Conservation (phyloP, 2,113 vertebrate genomes). For the Pluvialis apricaria region DNA sequence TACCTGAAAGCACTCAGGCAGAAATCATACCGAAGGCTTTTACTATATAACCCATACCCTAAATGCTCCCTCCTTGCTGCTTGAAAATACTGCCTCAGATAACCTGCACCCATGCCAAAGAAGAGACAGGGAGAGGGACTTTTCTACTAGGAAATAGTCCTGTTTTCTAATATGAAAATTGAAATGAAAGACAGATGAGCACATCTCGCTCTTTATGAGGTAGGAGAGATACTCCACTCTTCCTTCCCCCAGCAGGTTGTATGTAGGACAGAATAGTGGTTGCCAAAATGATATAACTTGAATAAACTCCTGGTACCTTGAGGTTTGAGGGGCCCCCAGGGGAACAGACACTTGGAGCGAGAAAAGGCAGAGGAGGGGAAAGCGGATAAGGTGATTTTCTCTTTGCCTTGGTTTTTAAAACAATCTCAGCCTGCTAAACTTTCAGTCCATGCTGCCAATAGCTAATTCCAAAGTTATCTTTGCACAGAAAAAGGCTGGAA, state of each 20-base stretch:
- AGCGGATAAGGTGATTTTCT: constrained; percentile 18
- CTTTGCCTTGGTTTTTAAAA: constrained; percentile 15
- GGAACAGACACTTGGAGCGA: constrained; percentile 12
- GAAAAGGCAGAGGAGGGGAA: constrained; percentile 16
- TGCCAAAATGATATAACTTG: not conserved
- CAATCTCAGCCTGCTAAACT: constrained; percentile 44
- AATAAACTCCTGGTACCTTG: constrained; percentile 15
- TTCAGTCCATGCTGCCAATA: constrained; percentile 32
- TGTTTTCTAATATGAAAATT: not conserved
- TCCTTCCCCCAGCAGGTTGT: not conserved
- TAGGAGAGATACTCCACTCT: not conserved
- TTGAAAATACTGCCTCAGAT: not conserved
- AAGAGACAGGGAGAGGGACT: not conserved
- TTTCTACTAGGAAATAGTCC: not conserved
- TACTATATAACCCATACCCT: not conserved
- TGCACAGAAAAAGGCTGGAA: not conserved
- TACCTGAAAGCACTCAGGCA: not conserved
- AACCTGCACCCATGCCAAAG: not conserved
- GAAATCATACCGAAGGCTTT: not conserved
- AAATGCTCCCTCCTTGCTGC: not conserved
- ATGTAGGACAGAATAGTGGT: not conserved
- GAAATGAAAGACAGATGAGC: not conserved
- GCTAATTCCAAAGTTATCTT: constrained; percentile 40
- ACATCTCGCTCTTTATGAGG: not conserved
- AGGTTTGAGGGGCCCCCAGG: not conserved